Conservation (phyloP, 2,113 vertebrate genomes). For the Eubucco bourcierii region DNA sequence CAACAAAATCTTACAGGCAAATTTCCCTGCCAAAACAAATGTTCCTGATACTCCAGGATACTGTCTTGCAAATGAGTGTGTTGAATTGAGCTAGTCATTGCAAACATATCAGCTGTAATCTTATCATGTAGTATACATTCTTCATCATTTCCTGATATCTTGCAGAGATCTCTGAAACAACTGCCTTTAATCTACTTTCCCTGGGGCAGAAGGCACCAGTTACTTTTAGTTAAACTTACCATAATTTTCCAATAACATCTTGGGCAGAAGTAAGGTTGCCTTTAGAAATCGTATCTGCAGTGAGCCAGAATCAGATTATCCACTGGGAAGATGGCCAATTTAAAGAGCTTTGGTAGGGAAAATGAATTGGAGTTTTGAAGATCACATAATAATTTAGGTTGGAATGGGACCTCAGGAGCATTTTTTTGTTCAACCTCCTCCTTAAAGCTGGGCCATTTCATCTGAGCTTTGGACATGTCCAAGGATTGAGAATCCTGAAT, state of each 20-base stretch:
- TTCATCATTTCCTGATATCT: conserved; percentile 13
- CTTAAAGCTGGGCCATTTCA: background rate
- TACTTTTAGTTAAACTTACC: background rate
- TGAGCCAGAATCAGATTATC: background rate
- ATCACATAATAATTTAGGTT: background rate
- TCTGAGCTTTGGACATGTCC: background rate
- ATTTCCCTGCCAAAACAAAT: background rate
- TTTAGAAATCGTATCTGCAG: background rate
- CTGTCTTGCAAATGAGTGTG: background rate
- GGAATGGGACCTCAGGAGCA: background rate
- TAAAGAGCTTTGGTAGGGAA: background rate
- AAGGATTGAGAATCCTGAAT: background rate
- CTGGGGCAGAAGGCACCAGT: background rate
- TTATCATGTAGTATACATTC: background rate
- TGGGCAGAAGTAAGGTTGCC: background rate
- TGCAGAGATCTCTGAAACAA: conserved; percentile 3
- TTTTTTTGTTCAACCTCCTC: background rate
- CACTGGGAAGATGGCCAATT: background rate
- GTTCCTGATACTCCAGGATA: background rate
- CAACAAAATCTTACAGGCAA: background rate
- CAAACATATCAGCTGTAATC: background rate
- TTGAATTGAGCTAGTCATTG: background rate
- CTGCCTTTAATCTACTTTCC: background rate
- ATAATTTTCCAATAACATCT: background rate
- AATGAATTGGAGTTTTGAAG: background rate